These are phyloP conservation scores for Chrysogorgia sp. DNA, from an alignment of 92 coral and sea anemone genomes.

Conservation along the genomic window DNA sequence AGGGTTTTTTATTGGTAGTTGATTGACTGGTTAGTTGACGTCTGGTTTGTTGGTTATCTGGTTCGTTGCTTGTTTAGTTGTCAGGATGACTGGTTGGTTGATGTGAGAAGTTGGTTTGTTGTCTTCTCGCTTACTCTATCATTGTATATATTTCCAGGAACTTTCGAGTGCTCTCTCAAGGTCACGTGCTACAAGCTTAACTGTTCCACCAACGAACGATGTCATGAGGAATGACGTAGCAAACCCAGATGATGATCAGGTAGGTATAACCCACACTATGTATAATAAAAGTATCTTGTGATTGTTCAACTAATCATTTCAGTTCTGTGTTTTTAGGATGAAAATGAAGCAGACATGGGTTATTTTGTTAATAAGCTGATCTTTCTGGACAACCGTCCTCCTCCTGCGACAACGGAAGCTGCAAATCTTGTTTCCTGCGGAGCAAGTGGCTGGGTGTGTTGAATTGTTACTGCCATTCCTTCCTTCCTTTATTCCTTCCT, in stretches of 20 bases:
- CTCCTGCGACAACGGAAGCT: constrained; percentile 73
- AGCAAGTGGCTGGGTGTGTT: constrained; percentile 89
- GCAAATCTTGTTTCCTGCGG: constrained; percentile 81
- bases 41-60: no score
- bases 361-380: constrained; percentile 78
- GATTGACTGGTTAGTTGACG: no score
- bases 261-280: no score
- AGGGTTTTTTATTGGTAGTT: no score
- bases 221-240: constrained; percentile 24
- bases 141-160: constrained; percentile 4
- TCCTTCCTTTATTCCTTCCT: not conserved
- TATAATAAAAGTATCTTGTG: no score
- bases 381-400: constrained; percentile 85
- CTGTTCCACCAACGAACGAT: constrained; percentile 20
- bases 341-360: constrained; percentile 71
- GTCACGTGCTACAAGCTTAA: constrained; percentile 6
- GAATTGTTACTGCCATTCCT: not conserved
- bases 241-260: constrained; percentile 15
- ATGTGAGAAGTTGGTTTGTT: no score
- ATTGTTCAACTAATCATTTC: no score
- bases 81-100: no score
- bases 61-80: no score
- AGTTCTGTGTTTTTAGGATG: not conserved
- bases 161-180: constrained; percentile 14
- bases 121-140: not conserved